phyloP scores from a whole-genome alignment of 2,888 invertebrate genomes.

The Drosophila mayaguana region DNA sequence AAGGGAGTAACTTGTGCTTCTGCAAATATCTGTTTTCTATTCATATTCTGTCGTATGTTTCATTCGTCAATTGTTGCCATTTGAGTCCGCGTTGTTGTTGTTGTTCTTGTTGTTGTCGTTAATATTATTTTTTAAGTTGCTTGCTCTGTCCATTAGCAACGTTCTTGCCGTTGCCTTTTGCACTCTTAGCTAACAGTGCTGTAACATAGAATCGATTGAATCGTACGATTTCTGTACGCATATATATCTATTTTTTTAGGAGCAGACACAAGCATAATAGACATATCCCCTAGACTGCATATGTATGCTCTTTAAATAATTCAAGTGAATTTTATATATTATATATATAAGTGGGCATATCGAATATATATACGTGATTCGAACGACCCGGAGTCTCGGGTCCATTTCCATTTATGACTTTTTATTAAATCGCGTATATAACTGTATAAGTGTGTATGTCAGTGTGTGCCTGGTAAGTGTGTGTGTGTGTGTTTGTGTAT shows the following conservation, averaged over 20 bases:
- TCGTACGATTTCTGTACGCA: constrained; percentile 25
- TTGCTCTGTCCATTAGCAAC: constrained; percentile 10
- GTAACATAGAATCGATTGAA: constrained; percentile 27
- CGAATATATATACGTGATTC: constrained; percentile 9
- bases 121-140: constrained; percentile 16
- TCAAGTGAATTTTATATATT: constrained; percentile 3
- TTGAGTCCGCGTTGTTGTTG: constrained; percentile 41
- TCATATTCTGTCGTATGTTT: constrained; percentile 3
- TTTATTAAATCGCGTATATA: constrained; percentile 18
- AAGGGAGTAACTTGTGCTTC: constrained; percentile 44
- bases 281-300: constrained; percentile 16
- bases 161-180: neutral
- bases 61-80: constrained; percentile 48
- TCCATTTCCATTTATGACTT: constrained; percentile 22
- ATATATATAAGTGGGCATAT: constrained; percentile 6
- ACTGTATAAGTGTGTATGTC: constrained; percentile 4
- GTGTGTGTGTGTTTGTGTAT: constrained; percentile 4
- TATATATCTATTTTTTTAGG: neutral
- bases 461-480: constrained; percentile 1
- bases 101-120: constrained; percentile 32
- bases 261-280: constrained; percentile 14
- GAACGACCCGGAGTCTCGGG: constrained; percentile 12
- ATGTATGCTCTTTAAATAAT: constrained; percentile 8
- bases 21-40: constrained; percentile 23
- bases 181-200: constrained; percentile 6